phyloP scores from a whole-genome alignment of 2,113 vertebrate species.

The Percopsis transmontana region DNA sequence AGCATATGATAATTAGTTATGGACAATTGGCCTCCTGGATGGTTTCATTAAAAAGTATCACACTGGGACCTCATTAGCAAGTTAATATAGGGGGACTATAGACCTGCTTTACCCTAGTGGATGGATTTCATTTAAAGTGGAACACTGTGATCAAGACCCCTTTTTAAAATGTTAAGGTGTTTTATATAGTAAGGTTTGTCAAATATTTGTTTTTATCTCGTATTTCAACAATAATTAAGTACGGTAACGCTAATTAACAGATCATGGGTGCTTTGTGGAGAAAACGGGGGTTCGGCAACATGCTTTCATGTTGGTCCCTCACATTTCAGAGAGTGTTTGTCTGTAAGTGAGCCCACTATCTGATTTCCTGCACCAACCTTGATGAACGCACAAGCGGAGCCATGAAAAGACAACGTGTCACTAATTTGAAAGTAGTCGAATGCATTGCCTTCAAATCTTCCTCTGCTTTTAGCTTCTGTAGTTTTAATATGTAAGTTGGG shows the following conservation, averaged over 20 bases:
- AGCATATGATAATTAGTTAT: constrained; percentile 78
- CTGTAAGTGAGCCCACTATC: constrained; percentile 43
- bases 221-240: not conserved
- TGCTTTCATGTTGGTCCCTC: not conserved
- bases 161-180: constrained; percentile 29
- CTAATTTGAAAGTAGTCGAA: constrained; percentile 63
- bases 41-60: constrained; percentile 77
- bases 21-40: constrained; percentile 76
- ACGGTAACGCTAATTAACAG: constrained; percentile 2
- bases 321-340: not conserved
- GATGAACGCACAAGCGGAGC: constrained; percentile 26
- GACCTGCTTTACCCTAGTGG: constrained; percentile 57
- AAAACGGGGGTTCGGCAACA: not conserved
- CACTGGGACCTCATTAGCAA: constrained; percentile 75
- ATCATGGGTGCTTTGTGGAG: not conserved
- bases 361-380: constrained; percentile 51
- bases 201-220: constrained; percentile 38
- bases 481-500: not conserved
- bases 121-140: constrained; percentile 44
- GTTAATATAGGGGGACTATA: constrained; percentile 60
- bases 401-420: constrained; percentile 37
- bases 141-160: constrained; percentile 34
- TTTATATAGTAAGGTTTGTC: constrained; percentile 34
- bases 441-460: constrained; percentile 48
- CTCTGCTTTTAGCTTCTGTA: constrained; percentile 47